A percentile compares a stretch with the other conserved stretches of the same genome.
These are phyloP conservation scores for Ophonus ardosiacus DNA, from an alignment of 2,888 invertebrate species.

Conservation along the genomic window DNA sequence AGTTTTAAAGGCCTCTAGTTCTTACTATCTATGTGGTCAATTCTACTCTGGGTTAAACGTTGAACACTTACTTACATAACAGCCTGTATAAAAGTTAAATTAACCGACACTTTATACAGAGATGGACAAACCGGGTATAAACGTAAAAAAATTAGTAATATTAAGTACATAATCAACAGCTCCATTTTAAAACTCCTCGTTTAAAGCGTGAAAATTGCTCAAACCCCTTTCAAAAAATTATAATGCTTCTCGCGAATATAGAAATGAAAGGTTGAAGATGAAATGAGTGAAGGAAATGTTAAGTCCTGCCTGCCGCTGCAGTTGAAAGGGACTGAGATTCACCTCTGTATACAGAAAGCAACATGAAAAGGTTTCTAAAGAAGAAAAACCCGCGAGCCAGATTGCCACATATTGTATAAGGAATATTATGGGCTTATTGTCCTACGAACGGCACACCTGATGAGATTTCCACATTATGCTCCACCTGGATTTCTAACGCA, in stretches of 20 bases:
- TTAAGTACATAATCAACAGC: neutral
- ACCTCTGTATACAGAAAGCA: constrained; percentile 26
- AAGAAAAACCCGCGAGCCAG: constrained; percentile 14
- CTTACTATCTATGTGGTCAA: too few relatives aligned
- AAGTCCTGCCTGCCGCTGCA: constrained; percentile 20
- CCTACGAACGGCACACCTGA: neutral
- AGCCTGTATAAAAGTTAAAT: too few relatives aligned
- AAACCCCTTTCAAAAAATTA: constrained; percentile 10
- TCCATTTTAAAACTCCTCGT: neutral
- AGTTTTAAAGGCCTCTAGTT: too few relatives aligned
- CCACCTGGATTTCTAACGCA: neutral
- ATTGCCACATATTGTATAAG: constrained; percentile 38
- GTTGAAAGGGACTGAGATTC: constrained; percentile 22
- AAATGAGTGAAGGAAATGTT: constrained; percentile 42
- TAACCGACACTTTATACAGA: too few relatives aligned
- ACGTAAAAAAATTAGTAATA: too few relatives aligned
- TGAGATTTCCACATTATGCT: constrained; percentile 14
- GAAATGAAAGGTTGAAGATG: constrained; percentile 36
- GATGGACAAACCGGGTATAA: too few relatives aligned
- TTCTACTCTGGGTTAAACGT: too few relatives aligned
- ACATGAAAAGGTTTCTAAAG: constrained; percentile 16
- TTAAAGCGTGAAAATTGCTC: neutral
- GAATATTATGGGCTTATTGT: constrained; percentile 48
- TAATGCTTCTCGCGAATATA: constrained; percentile 14
- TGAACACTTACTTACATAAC: too few relatives aligned